Base-by-base conservation (phyloP, 2,888 invertebrate genomes). In the Octonoba sinensis region DNA sequence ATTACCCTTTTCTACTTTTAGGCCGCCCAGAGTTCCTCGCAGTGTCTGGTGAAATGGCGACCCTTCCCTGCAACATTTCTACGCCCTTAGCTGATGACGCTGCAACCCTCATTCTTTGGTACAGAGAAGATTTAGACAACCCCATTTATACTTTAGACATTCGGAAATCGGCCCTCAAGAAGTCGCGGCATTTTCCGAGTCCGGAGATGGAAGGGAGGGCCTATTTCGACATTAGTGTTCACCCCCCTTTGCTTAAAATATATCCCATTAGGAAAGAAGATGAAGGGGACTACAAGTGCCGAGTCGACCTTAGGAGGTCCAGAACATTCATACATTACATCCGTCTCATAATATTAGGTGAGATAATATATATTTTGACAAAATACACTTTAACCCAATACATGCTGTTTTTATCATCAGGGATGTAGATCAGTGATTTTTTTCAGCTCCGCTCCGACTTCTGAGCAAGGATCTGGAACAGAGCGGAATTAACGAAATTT, bases 241-340 rank as follows among this genome's bases (percentile, higher is more conserved):
- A 83, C 59, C 84, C 84, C 1, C 83, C 84, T 13, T 65, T 84
- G 62, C 84, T 84, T 65, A 83, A 84, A 64, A 74, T 84, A 20
- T 83, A 83, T 70, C 84, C 84, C 24, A 83, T 84, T 22, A 57
- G 74, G 47, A 82, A 84, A 59, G n/a, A 27, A 22, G 96, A 96
- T 87, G 94, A 94, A 86, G 96, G 96, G 11, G 89, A 94, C 57
- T 96, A 95, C 88, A 91, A 96, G 79, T 96, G 96, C 88, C 91
- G 96, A 85, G 93, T 96, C 85, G 96, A 0, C 95, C 96, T 0
- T 51, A 70, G 83, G 22, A 64, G 82, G 51, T 75, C 73, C 11
- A 57, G 84, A 49, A 83, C 84, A 12, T 75, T 76, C 59, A 71
- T 82, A 49, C 82, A 82, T 62, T 82, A 82, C 62, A 76, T 76